Evolutionary conservation across 2,888 invertebrate species (phyloP).

Genomic region (Noctua janthina): DNA sequence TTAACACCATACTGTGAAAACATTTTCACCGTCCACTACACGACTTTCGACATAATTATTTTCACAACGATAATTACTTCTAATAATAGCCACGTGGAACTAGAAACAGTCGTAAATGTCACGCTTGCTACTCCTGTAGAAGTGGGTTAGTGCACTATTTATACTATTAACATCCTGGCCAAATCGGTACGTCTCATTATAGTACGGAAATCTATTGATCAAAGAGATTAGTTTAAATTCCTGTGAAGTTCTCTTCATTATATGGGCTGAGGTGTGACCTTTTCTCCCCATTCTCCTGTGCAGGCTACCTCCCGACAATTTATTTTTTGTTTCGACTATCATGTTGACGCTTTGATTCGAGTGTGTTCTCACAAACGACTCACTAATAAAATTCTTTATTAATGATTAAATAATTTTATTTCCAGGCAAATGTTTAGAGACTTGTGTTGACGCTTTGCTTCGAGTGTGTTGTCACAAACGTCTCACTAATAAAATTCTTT

Average conservation of each 20-base stretch:
- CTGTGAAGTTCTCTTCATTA: not conserved
- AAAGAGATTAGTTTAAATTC: constrained; percentile 8
- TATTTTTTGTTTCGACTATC: not conserved
- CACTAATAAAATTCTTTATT: not conserved
- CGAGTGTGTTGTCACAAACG: not conserved
- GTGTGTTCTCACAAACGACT: not conserved
- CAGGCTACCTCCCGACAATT: not conserved
- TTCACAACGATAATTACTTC: constrained; percentile 49
- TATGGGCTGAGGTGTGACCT: not conserved
- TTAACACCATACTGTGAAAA: constrained; percentile 61
- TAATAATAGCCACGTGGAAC: constrained; percentile 49
- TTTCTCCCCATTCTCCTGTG: not conserved
- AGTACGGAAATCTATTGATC: constrained; percentile 40
- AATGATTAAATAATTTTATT: constrained; percentile 10
- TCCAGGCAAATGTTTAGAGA: too few species aligned
- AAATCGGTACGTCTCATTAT: constrained; percentile 35
- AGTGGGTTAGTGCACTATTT: constrained; percentile 59
- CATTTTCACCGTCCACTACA: constrained; percentile 50
- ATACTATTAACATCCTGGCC: constrained; percentile 40
- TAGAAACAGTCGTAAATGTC: constrained; percentile 47
- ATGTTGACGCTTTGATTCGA: not conserved
- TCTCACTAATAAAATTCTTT: not conserved
- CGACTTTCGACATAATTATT: constrained; percentile 39
- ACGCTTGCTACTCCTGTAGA: constrained; percentile 35
- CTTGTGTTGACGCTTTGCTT: not conserved